A percentile compares a stretch with the other conserved stretches of the same genome.
Conservation (phyloP, 1,140 invertebrate genomes). For the Euwallacea similis region DNA sequence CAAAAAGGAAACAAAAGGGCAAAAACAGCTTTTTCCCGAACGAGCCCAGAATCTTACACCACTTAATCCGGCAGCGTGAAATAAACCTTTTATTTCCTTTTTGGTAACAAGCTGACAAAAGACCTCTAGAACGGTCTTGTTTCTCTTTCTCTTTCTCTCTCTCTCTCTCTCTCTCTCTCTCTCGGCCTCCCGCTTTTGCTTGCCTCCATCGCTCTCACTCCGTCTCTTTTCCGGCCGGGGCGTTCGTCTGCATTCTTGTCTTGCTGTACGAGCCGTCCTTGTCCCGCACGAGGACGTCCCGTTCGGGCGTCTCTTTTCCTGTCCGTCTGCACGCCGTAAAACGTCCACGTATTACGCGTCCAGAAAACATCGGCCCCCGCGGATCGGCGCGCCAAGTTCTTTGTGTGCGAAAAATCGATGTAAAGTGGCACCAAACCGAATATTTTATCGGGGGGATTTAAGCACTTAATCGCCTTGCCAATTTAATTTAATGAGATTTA, state of each 20-base stretch:
- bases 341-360: constrained; percentile 23
- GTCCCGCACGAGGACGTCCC: background rate
- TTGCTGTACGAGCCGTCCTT: constrained; percentile 12
- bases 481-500: constrained; percentile 26
- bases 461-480: constrained; percentile 18
- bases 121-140: constrained; percentile 8
- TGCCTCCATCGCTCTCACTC: background rate
- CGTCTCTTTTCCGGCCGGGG: constrained; percentile 1
- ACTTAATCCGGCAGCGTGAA: constrained; percentile 25
- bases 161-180: background rate
- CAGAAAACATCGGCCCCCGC: constrained; percentile 27
- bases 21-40: constrained; percentile 1
- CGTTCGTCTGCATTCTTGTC: constrained; percentile 24
- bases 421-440: constrained; percentile 31
- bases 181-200: background rate
- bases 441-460: constrained; percentile 21
- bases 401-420: constrained; percentile 37
- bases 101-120: constrained; percentile 27
- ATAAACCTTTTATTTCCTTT: constrained; percentile 30
- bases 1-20: background rate
- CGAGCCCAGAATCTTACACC: constrained; percentile 21
- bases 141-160: background rate
- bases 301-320: constrained; percentile 5
- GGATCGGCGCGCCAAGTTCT: constrained; percentile 28
- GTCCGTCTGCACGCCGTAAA: background rate